A percentile compares a stretch with the other conserved stretches of the same genome.
Conservation (phyloP, 2,888 invertebrate species). For the Rhamphomyia laevipes region DNA sequence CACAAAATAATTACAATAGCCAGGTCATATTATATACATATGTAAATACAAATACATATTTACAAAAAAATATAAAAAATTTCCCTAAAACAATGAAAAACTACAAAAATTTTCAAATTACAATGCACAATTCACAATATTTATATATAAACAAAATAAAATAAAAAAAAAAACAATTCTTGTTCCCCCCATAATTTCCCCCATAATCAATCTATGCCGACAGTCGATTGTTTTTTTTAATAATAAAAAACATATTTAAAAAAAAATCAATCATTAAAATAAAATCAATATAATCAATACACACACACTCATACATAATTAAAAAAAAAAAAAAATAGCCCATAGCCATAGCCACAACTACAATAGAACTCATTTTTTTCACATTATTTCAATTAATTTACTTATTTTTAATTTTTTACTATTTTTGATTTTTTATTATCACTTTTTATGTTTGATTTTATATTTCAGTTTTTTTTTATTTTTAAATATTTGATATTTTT, state of each 20-base stretch:
- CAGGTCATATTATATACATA: neutral
- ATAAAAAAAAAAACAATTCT: conserved; percentile 8
- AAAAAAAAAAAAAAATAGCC: conserved; percentile 4
- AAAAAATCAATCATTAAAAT: neutral
- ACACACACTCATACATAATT: conserved; percentile 4
- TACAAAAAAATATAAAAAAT: no score
- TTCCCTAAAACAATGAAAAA: conserved; percentile 24
- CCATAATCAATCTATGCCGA: conserved; percentile 46
- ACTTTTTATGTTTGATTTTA: conserved; percentile 4
- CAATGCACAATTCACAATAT: neutral
- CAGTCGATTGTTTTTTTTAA: conserved; percentile 39
- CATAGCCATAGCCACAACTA: conserved; percentile 16
- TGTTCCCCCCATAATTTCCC: conserved; percentile 31
- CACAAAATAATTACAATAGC: neutral
- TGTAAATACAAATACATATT: neutral
- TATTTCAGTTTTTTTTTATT: conserved; percentile 1
- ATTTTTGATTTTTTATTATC: no score
- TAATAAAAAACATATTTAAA: conserved; percentile 16
- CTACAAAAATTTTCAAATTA: no score
- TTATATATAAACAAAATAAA: neutral
- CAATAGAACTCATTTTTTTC: conserved; percentile 13
- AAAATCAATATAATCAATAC: neutral
- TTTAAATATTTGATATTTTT: conserved; percentile 6
- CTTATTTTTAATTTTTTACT: no score
- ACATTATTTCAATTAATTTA: no score